Evolutionary conservation across 37 sponge, comb jelly and placozoan genomes (phyloP), one percentile per base, ranked within the genome.

Genomic region (Axinella damicornis): DNA sequence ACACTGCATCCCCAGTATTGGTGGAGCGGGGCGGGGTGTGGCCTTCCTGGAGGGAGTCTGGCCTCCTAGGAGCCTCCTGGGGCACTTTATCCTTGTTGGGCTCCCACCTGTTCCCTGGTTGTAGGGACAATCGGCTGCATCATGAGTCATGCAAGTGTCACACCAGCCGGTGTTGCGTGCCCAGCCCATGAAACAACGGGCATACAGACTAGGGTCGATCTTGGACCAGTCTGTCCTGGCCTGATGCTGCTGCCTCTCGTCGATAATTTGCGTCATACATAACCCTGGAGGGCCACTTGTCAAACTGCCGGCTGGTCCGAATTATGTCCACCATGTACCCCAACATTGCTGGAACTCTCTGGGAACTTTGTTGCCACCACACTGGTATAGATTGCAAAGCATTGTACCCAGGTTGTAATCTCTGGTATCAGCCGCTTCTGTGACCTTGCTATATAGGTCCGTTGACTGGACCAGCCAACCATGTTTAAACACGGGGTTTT

Each of bases 161-260:
- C 62, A 61, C 62, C 62, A 61, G 25, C 25, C n/a, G 5, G 62
- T 61, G 62, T 22, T 22, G 5, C 62, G 62, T 5, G 62, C 62
- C 62, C 62, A 61, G 62, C 62, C 62, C 12, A 14, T 61, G 25
- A 61, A 61, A 25, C 62, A 61, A 27, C 62, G 62, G 25, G 62
- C n/a, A 61, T 61, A 61, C 25, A 61, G 5, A 25, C 62, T 61
- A 14, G 62, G 62, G 62, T 61, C 62, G 25, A 61, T 25, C 62
- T 61, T 61, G 5, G 62, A 61, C 62, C 62, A 61, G 25, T 61
- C 62, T 4, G n/a, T 61, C 12, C n/a, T 25, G 25, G 5, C 62
- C 62, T 14, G 62, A 14, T 25, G n/a, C 62, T 61, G 62, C 62
- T 25, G 25, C 27, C 5, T 61, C 25, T 61, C 62, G 5, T 14